Base-by-base conservation (phyloP, 2,797 vertebrate genomes). In the Ammospiza maritima region DNA sequence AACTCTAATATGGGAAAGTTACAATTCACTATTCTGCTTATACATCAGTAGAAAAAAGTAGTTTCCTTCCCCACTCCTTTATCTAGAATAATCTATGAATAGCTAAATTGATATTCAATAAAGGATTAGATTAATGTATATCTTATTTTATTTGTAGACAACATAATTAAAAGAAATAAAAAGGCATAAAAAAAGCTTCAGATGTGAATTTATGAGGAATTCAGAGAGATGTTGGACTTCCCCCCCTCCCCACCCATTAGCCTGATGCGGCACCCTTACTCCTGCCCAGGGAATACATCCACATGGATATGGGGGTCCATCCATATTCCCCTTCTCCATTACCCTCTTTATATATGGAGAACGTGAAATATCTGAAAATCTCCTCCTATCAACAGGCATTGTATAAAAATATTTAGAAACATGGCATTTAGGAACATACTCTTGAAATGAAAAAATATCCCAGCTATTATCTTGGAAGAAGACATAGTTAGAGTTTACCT, bases 261-360 rank as follows among this genome's bases (percentile, higher is more conserved):
- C 13, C 18, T 27, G 1, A n/a, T 11, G 3, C 19, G 32, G 1
- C 27, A 29, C n/a, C 4, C 42, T 45, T 61, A 36, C 22, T 30
- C 11, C 11, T 67, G 9, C 11, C 1, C 10, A 51, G 15, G 19
- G 3, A 44, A 48, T 14, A 13, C 6, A 5, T 26, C 10, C 1
- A 1, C 17, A 23, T 8, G 6, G 12, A 6, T 57, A 26, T 26
- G 12, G 18, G 11, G 12, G 18, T 16, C 15, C 3, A 9, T 1
- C 8, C 6, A 0, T 36, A 70, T 60, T 77, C 5, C 10, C 17
- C 15, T 53, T 85, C 2, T 5, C 5, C 16, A 2, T 32, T 14
- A 15, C 9, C 7, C 2, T 11, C 16, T 86, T 88, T 9, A 12
- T 20, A 13, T 32, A 62, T 11, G 17, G 61, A 73, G 21, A 42